Evolutionary conservation across 2,888 invertebrate species (phyloP).

Genomic region (Troides helena): DNA sequence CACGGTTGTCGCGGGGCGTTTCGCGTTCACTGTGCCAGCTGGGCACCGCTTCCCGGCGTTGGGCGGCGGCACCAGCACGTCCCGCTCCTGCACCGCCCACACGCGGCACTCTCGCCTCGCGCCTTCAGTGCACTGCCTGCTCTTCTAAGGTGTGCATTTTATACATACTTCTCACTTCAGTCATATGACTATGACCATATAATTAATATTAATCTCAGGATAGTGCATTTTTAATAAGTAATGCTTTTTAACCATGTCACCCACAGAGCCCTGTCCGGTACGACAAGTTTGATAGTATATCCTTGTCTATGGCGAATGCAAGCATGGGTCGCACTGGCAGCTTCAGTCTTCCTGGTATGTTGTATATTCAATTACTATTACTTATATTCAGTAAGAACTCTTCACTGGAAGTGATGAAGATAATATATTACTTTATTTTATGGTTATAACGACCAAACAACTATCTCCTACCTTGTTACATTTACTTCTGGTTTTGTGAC

Average conservation of each 20-base stretch:
- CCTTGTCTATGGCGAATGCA: constrained; percentile 86
- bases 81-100: constrained; percentile 67
- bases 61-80: constrained; percentile 49
- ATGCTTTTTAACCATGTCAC: background rate
- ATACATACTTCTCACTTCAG: background rate
- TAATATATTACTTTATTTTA: no score
- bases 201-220: no score
- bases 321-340: constrained; percentile 81
- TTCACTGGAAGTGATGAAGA: no score
- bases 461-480: no score
- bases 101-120: constrained; percentile 68
- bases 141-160: constrained; percentile 56
- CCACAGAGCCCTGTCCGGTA: constrained; percentile 91
- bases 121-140: constrained; percentile 72
- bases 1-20: constrained; percentile 64
- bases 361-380: background rate
- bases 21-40: constrained; percentile 75
- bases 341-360: constrained; percentile 72
- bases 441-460: no score
- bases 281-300: constrained; percentile 94
- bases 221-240: no score
- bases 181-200: no score
- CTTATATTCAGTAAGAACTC: no score
- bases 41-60: constrained; percentile 63
- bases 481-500: no score